Evolutionary conservation across 2,797 vertebrate species (phyloP).

Genomic region (Phoeniculus purpureus): DNA sequence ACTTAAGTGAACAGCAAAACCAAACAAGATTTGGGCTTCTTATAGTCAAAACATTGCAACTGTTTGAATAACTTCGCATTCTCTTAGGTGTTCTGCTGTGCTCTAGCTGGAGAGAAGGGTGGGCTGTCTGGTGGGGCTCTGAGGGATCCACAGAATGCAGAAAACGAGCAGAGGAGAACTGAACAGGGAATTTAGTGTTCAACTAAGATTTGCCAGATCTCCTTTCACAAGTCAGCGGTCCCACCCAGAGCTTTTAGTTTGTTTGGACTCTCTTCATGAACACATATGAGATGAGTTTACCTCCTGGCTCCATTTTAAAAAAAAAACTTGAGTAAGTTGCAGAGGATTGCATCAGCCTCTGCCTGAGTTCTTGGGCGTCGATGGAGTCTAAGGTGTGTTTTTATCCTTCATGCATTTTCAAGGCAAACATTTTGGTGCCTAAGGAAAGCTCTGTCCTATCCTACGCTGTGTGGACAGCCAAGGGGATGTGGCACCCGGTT

Average conservation of each 20-base stretch:
- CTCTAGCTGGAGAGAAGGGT: neutral
- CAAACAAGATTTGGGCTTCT: neutral
- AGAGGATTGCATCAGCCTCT: conserved; percentile 31
- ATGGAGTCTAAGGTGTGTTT: conserved; percentile 8
- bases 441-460: neutral
- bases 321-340: conserved; percentile 4
- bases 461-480: neutral
- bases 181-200: neutral
- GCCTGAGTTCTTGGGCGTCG: neutral
- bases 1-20: neutral
- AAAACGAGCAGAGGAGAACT: neutral
- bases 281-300: neutral
- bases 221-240: neutral
- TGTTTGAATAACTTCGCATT: neutral
- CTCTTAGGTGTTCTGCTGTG: neutral
- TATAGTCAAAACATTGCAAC: neutral
- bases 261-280: neutral
- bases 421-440: neutral
- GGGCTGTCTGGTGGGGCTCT: neutral
- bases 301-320: neutral
- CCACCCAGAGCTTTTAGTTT: neutral
- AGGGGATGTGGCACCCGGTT: neutral
- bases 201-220: neutral
- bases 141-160: neutral
- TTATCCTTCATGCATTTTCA: neutral